Base-by-base conservation (phyloP, 2,113 vertebrate species). In the Prionailurus bengalensis region DNA sequence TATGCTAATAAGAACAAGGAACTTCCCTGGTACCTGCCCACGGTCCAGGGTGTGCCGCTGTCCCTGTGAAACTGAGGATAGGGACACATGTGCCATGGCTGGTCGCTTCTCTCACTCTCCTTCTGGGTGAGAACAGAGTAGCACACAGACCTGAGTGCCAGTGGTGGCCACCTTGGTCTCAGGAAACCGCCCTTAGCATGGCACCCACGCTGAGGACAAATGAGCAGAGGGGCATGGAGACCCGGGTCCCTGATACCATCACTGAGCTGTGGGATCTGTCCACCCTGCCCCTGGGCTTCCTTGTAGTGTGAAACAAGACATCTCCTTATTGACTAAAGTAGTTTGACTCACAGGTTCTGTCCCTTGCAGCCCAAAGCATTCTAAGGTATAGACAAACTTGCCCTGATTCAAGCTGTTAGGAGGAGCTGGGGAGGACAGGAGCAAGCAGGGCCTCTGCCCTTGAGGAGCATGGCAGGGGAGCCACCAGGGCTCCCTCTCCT, bases 301-400 rank as follows among this genome's bases (percentile, higher is more conserved):
- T 36, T 61, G 19, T 3, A 13, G 3, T 0, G 2, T 27, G 73
- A 71, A 55, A 71, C 36, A 55, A 55, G 11, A 21, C 27, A 36
- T 39, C 65, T 70, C 53, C 70, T 88, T 71, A 70, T 5, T 33
- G 79, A 58, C 71, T 58, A 5, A 21, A 33, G 84, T 21, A 36
- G 61, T 53, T 42, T 61, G 65, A 85, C 51, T 19, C 61, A 42
- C 12, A 39, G 53, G 36, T 85, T 66, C 51, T n/a, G 51, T 85
- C 85, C 81, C 36, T 58, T 73, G 53, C 33, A 82, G 68, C 79
- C 74, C 79, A 89, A 51, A 92, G 79, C 84, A 82, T 53, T 42
- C 23, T 23, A 33, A 25, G 27, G 13, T 25, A 71, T n/a, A 39
- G 86, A 90, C 23, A 11, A 58, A 70, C 8, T 2, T 5, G 7